Evolutionary conservation across 23 tunicate genomes (phyloP).

Genomic region (Clavelina lepadiformis): DNA sequence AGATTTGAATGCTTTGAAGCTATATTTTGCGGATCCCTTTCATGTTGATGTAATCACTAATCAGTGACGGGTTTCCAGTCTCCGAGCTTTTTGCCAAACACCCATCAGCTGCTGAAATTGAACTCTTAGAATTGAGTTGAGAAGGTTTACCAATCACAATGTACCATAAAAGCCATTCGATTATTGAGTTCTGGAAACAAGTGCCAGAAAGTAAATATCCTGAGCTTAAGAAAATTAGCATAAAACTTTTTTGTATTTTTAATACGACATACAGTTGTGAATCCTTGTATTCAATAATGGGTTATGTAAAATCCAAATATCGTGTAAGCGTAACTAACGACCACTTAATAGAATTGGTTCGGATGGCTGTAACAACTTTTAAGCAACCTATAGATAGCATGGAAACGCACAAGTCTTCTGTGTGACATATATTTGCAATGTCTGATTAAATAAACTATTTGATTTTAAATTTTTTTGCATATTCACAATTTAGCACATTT

Average conservation of each 20-base stretch:
- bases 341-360: not conserved
- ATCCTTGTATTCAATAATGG: slow-evolving; percentile 1
- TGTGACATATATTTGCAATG: not conserved
- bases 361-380: not conserved
- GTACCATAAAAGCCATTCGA: not conserved
- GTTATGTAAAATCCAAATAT: not conserved
- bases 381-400: not conserved
- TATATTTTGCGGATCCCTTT: not conserved
- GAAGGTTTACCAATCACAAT: not conserved
- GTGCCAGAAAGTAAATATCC: slow-evolving; percentile 3
- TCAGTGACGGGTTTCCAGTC: not conserved
- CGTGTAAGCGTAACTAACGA: not conserved
- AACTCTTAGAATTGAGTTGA: not conserved
- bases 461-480: not conserved
- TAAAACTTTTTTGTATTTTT: not conserved
- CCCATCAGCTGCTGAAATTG: slow-evolving; percentile 2
- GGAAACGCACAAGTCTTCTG: not conserved
- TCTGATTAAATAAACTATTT: not conserved
- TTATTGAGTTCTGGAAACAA: not conserved
- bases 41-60: not conserved
- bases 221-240: not conserved
- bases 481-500: not conserved
- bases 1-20: not conserved
- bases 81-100: not conserved
- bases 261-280: not conserved